These are phyloP conservation scores for Phrynocephalus guinanensis DNA, from an alignment of 2,797 vertebrate genomes.

Conservation along the genomic window DNA sequence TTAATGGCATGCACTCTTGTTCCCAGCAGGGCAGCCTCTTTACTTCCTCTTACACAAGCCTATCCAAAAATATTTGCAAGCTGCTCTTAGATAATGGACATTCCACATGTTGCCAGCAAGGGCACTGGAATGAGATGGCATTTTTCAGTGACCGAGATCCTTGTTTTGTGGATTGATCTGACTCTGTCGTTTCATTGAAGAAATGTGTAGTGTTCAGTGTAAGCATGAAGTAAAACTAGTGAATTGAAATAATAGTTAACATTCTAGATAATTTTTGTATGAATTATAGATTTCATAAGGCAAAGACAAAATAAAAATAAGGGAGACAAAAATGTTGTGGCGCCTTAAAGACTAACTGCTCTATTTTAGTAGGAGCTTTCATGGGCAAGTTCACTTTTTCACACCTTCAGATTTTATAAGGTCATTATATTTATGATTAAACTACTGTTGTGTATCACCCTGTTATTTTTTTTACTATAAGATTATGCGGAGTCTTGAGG, in stretches of 20 bases:
- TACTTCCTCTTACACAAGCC: slow-evolving; percentile 9
- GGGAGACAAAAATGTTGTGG: no score
- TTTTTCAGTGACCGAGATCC: slow-evolving; percentile 6
- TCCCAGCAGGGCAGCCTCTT: background rate
- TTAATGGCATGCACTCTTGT: background rate
- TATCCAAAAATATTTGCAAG: slow-evolving; percentile 4
- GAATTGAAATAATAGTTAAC: background rate
- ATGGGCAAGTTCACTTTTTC: no score
- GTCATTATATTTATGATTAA: no score
- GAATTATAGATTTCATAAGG: no score
- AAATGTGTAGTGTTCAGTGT: slow-evolving; percentile 9
- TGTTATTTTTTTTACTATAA: no score
- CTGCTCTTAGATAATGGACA: background rate
- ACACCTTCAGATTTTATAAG: no score
- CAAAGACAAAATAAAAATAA: no score
- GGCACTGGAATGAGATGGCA: slow-evolving; percentile 8
- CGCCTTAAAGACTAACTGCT: no score
- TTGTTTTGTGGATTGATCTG: slow-evolving; percentile 35
- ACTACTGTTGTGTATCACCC: no score
- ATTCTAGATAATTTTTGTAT: background rate
- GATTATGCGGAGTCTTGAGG: no score
- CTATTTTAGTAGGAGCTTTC: no score
- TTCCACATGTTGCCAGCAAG: slow-evolving; percentile 14
- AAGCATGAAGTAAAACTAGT: slow-evolving; percentile 37
- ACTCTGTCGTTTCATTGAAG: slow-evolving; percentile 45